Evolutionary conservation across 2,888 invertebrate species (phyloP).

Genomic region (Diaphora mendica): DNA sequence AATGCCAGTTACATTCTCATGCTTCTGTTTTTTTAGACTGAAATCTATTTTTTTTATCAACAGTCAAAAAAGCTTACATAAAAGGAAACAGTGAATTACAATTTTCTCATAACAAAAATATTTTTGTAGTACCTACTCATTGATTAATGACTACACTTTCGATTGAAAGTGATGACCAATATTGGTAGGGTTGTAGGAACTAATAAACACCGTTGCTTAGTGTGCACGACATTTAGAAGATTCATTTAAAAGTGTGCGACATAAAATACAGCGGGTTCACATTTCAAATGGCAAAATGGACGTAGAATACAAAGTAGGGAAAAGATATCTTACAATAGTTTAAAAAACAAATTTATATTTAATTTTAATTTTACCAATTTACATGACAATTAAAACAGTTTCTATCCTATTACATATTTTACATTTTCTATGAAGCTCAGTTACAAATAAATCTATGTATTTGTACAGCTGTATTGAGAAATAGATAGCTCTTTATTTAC

Average conservation of each 20-base stretch:
- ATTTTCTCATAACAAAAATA: neutral
- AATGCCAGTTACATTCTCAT: neutral
- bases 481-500: slow-evolving; percentile 66
- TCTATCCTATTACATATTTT: slow-evolving; percentile 53
- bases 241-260: slow-evolving; percentile 51
- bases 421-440: slow-evolving; percentile 63
- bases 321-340: slow-evolving; percentile 59
- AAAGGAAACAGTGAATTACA: neutral
- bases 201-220: slow-evolving; percentile 9
- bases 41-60: too few species aligned
- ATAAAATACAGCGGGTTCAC: slow-evolving; percentile 52
- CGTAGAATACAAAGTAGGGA: slow-evolving; percentile 54
- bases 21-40: too few species aligned
- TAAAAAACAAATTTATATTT: slow-evolving; percentile 54
- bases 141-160: neutral
- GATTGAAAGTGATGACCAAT: neutral
- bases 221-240: slow-evolving; percentile 27
- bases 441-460: slow-evolving; percentile 55
- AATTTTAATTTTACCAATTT: slow-evolving; percentile 57
- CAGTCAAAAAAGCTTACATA: neutral
- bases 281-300: slow-evolving; percentile 54
- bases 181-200: neutral
- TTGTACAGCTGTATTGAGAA: slow-evolving; percentile 70
- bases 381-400: slow-evolving; percentile 64
- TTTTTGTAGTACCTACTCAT: neutral